Base-by-base conservation (phyloP, 2,797 vertebrate species). In the Gobionotothen gibberifrons region DNA sequence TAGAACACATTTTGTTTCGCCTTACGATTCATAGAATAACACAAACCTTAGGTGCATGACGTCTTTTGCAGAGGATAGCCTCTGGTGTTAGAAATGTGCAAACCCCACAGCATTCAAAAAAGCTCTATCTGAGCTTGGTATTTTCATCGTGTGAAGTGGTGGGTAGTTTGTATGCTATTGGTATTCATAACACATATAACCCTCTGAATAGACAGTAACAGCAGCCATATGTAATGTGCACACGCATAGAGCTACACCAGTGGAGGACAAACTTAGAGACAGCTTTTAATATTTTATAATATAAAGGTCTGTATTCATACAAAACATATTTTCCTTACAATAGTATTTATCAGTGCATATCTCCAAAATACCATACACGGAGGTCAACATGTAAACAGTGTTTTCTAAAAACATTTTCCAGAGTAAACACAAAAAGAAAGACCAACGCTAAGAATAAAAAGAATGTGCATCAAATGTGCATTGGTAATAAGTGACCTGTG, bases 351-450 rank as follows among this genome's bases (percentile, higher is more conserved):
- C 43, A 81, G 74, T 83, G 81, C 74, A 68, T 65, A 17, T 67
- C 16, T 61, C 58, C n/a, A 59, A 22, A 61, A 61, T n/a, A 56
- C 40, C 75, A 52, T 2, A 60, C 52, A 26, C 15, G 46, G 2
- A 53, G 36, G 19, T 67, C 42, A 62, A 79, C 62, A 59, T 73
- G 69, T 78, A 89, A 90, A 84, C 74, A 81, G 21, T 39, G 21
- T 54, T 61, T 64, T 5, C 55, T 13, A 21, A 49, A 72, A 29
- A 56, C 8, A 29, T 15, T 53, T 67, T 55, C 1, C 3, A 52
- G 32, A 64, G 39, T 69, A 53, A 70, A 78, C 4, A 49, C 17
- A 72, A 15, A 69, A 61, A 75, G 17, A 48, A 39, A 67, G 13
- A 46, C 15, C 16, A 60, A 17, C 15, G n/a, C 2, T 36, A 74